Conservation (phyloP, 2,113 vertebrate genomes). For the Martes martes region DNA sequence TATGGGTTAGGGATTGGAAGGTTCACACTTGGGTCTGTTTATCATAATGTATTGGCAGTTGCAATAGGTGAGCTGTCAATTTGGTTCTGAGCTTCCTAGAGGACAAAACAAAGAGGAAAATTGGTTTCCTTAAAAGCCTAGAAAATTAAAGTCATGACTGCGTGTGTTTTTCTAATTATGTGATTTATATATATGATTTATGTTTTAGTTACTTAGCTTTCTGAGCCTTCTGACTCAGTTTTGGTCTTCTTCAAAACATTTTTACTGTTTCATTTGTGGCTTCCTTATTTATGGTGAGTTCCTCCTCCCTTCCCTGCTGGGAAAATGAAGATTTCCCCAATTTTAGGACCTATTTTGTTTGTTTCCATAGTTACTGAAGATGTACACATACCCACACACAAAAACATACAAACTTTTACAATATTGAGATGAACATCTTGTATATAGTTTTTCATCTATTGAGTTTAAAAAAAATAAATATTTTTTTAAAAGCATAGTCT, state of each 20-base stretch:
- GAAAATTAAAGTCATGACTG: background rate
- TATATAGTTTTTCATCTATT: background rate
- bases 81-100: background rate
- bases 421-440: background rate
- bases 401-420: background rate
- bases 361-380: constrained; percentile 55
- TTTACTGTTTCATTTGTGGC: constrained; percentile 32
- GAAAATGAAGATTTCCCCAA: constrained; percentile 64
- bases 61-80: background rate
- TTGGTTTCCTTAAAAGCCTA: background rate
- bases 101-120: background rate
- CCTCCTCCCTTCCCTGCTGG: constrained; percentile 7
- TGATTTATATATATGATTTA: background rate
- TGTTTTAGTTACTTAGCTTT: background rate
- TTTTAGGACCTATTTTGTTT: constrained; percentile 48
- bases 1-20: background rate
- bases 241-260: constrained; percentile 34
- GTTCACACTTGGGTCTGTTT: background rate
- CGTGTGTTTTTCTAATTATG: background rate
- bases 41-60: background rate
- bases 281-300: constrained; percentile 65
- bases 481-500: background rate
- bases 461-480: background rate
- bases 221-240: background rate
- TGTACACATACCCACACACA: background rate